Percentiles rank a stretch among this genome's conserved stretches.
Conservation (phyloP, 2,888 invertebrate genomes). For the Rhagonycha lutea region DNA sequence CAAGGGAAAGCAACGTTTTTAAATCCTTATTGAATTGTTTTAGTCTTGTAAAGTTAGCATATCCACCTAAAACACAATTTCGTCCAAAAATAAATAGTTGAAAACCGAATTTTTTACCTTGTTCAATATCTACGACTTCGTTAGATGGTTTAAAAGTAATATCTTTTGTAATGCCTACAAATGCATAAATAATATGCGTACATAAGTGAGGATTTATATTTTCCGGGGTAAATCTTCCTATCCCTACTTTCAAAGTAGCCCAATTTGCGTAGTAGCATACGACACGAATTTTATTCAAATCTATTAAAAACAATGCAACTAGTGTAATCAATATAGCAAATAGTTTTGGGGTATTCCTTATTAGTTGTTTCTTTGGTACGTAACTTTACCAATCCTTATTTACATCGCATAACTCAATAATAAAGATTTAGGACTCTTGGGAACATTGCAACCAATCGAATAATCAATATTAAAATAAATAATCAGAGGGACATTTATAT, state of each 20-base stretch:
- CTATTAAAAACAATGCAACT: no score
- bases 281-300: neutral
- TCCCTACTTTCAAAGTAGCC: neutral
- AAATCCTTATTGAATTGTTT: neutral
- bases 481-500: no score
- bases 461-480: no score
- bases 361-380: no score
- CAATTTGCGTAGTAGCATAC: neutral
- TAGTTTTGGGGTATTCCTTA: no score
- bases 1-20: neutral
- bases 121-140: neutral
- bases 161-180: neutral
- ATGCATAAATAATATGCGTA: neutral
- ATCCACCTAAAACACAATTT: neutral
- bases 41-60: neutral
- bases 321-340: no score
- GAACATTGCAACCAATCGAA: no score
- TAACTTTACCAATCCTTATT: no score
- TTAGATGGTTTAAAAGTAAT: neutral
- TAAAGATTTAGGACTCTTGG: no score
- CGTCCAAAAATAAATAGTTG: neutral
- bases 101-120: neutral
- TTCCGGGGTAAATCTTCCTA: neutral
- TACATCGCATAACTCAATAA: no score
- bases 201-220: neutral